Base-by-base conservation (phyloP, 2,888 invertebrate genomes). In the Acanthosepion lycidas region DNA sequence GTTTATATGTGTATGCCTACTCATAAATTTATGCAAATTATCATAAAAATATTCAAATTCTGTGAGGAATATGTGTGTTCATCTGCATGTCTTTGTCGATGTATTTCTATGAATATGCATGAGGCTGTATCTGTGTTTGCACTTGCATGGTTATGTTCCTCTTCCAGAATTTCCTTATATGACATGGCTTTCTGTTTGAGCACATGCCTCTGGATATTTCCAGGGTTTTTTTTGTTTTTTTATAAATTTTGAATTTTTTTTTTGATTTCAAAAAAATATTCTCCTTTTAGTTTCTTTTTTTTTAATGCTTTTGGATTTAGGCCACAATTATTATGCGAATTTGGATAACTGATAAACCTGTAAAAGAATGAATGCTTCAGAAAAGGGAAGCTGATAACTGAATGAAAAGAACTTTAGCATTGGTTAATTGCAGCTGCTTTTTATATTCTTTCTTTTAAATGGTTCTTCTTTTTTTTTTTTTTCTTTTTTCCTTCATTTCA, bases 281-380 rank as follows among this genome's bases (percentile, higher is more conserved):
- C 12, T n/a, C 15, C 33, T 33, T 78, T 3, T 59, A 9, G n/a
- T 33, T n/a, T 33, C 15, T 5, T 78, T 12, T 78, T 12, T 15
- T 78, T 78, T n/a, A 33, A 33, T n/a, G 78, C 78, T n/a, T 78
- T 78, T 78, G 78, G n/a, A 78, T 78, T 78, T 78, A 33, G 78
- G 78, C 33, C 78, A 78, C 78, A 78, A 78, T 78, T 78, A 78
- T 78, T 78, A 78, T 78, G n/a, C 78, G 78, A 78, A 78, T 78
- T 78, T n/a, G 33, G 78, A 78, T 78, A 78, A 78, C n/a, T 18
- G 78, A 78, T 78, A 78, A 78, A 78, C n/a, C n/a, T 15, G 12
- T 15, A 15, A 78, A 78, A n/a, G 78, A 78, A n/a, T 78, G 78
- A 78, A 78, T 26, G 78, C 9, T 78, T 78, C n/a, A 9, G n/a